Conservation (phyloP, 2,888 invertebrate genomes). For the Nineta flava region DNA sequence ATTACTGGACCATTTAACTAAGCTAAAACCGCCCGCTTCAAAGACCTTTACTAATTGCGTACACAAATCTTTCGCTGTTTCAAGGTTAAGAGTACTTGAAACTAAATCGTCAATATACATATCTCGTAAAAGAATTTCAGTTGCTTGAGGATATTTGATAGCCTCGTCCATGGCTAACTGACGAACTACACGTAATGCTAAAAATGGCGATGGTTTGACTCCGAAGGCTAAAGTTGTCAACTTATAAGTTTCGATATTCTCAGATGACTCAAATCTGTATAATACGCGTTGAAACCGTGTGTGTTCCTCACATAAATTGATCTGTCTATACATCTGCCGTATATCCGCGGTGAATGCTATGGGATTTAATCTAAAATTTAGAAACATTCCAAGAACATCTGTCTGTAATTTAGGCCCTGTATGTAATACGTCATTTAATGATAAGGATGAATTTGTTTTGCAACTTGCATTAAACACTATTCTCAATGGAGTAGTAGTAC, state of each 20-base stretch:
- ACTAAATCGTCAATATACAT: constrained; percentile 9
- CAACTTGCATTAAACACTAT: too few species aligned
- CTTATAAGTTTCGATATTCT: constrained; percentile 2
- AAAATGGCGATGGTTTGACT: constrained; percentile 7
- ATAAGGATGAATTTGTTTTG: not conserved
- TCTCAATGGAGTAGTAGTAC: constrained; percentile 1
- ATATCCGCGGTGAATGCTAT: constrained; percentile 10
- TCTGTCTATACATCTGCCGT: constrained; percentile 9
- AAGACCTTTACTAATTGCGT: constrained; percentile 1
- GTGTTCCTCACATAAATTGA: constrained; percentile 4
- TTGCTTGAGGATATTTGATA: constrained; percentile 3
- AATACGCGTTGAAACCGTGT: constrained; percentile 7
- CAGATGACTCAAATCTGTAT: constrained; percentile 1
- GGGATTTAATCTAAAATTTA: constrained; percentile 8
- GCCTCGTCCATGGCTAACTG: constrained; percentile 8
- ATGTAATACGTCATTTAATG: constrained; percentile 8
- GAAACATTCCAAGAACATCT: constrained; percentile 6
- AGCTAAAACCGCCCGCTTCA: constrained; percentile 5
- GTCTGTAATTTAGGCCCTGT: constrained; percentile 9
- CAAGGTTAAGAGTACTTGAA: not conserved
- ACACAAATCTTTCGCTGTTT: not conserved
- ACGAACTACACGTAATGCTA: constrained; percentile 8
- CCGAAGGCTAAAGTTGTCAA: constrained; percentile 8
- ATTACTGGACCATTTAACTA: constrained; percentile 8
- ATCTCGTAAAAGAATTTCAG: constrained; percentile 1